Conservation (phyloP, 2,888 invertebrate species). For the Sisyra nigra region DNA sequence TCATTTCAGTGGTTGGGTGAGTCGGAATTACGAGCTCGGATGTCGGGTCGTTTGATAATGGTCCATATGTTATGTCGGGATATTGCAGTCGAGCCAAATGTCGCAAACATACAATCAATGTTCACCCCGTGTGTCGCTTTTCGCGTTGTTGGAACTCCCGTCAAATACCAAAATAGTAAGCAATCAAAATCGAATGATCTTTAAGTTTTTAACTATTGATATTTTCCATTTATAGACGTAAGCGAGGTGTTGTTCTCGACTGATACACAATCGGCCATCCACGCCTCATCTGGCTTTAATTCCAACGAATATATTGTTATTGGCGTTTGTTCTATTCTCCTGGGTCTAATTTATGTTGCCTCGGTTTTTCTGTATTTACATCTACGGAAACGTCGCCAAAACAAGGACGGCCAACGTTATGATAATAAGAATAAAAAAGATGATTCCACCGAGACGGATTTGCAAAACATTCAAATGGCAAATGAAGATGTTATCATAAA, state of each 20-base stretch:
- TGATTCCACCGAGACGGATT: no score
- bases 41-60: conserved; percentile 68
- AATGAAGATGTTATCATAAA: conserved; percentile 51
- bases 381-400: conserved; percentile 44
- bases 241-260: conserved; percentile 64
- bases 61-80: conserved; percentile 69
- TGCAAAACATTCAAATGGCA: conserved; percentile 10
- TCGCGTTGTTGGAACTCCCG: conserved; percentile 67
- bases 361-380: conserved; percentile 72
- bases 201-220: not conserved
- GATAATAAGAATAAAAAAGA: conserved; percentile 13
- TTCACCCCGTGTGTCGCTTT: conserved; percentile 78
- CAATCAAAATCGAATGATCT: conserved; percentile 11
- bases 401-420: conserved; percentile 13
- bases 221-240: conserved; percentile 39
- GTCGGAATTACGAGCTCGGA: conserved; percentile 51
- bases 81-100: conserved; percentile 25
- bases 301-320: conserved; percentile 70
- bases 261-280: conserved; percentile 38
- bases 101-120: conserved; percentile 34
- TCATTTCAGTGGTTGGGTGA: conserved; percentile 67
- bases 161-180: conserved; percentile 45
- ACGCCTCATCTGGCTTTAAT: conserved; percentile 42
- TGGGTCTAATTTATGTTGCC: conserved; percentile 75
- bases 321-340: conserved; percentile 64